These are phyloP conservation scores for Neodiprion pinetum DNA, from an alignment of 1,140 invertebrate species.

Conservation along the genomic window DNA sequence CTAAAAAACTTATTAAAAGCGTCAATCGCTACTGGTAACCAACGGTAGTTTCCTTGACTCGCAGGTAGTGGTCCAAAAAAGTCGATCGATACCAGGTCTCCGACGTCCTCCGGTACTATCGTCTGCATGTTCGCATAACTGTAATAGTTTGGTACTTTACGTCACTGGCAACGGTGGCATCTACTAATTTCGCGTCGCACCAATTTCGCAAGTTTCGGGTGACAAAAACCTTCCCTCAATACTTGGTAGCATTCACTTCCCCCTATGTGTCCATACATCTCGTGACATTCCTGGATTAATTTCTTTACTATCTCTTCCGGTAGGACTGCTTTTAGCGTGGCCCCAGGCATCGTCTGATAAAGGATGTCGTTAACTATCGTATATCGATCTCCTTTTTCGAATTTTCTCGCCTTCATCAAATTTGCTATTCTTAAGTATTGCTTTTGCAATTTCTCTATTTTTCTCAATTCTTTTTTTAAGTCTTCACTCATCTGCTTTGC, in stretches of 20 bases:
- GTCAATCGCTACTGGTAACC: conserved; percentile 42
- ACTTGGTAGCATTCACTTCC: conserved; percentile 15
- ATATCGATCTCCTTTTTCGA: not conserved
- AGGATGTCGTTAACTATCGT: not conserved
- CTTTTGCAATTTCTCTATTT: not conserved
- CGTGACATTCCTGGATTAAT: conserved; percentile 16
- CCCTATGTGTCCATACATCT: conserved; percentile 18
- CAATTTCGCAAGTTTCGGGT: not conserved
- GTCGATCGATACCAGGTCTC: conserved; percentile 39
- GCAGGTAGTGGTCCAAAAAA: conserved; percentile 37
- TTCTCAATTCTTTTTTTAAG: not conserved
- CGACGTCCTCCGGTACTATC: conserved; percentile 24
- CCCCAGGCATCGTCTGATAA: not conserved
- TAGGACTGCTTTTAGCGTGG: not conserved
- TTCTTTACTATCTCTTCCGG: not conserved
- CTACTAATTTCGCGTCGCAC: not conserved
- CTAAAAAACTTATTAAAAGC: conserved; percentile 41
- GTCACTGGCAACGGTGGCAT: conserved; percentile 16
- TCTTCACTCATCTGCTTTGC: conserved; percentile 7
- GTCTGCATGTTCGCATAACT: conserved; percentile 18
- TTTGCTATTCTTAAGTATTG: not conserved
- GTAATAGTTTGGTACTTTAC: conserved; percentile 6
- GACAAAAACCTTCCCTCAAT: conserved; percentile 17
- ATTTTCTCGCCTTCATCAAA: not conserved
- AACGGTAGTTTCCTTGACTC: conserved; percentile 28